Evolutionary conservation across 2,797 vertebrate species (phyloP).

Genomic region (Pagetopsis macropterus): DNA sequence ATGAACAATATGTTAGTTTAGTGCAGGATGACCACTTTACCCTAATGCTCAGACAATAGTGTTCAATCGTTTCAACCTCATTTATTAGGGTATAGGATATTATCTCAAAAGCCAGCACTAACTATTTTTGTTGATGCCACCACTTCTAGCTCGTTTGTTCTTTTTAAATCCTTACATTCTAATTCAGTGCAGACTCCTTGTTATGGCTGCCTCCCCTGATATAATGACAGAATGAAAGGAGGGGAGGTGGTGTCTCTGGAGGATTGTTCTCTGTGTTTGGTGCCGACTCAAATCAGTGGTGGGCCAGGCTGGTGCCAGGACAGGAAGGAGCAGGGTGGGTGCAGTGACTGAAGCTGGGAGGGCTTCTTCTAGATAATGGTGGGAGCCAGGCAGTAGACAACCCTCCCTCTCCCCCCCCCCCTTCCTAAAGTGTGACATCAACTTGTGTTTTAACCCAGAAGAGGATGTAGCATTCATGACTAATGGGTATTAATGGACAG

Average conservation of each 20-base stretch:
- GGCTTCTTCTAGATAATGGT: constrained; percentile 75
- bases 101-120: no score
- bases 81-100: no score
- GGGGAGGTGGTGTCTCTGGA: constrained; percentile 29
- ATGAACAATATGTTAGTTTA: no score
- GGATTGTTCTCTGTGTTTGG: constrained; percentile 63
- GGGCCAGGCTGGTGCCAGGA: constrained; percentile 78
- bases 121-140: background rate
- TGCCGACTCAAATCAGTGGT: constrained; percentile 48
- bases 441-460: constrained; percentile 50
- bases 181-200: constrained; percentile 28
- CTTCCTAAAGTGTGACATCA: constrained; percentile 69
- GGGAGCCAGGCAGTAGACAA: constrained; percentile 59
- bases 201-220: constrained; percentile 51
- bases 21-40: no score
- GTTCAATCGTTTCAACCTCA: no score
- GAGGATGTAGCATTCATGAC: constrained; percentile 27
- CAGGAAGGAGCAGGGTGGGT: constrained; percentile 80
- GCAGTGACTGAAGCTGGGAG: constrained; percentile 58
- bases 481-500: no score
- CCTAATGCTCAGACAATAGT: no score
- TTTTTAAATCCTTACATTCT: constrained; percentile 19
- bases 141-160: background rate
- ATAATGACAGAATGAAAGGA: constrained; percentile 32
- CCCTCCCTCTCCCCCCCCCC: background rate